phyloP scores from a whole-genome alignment of 2,113 vertebrate species.

The Ranitomeya imitator region DNA sequence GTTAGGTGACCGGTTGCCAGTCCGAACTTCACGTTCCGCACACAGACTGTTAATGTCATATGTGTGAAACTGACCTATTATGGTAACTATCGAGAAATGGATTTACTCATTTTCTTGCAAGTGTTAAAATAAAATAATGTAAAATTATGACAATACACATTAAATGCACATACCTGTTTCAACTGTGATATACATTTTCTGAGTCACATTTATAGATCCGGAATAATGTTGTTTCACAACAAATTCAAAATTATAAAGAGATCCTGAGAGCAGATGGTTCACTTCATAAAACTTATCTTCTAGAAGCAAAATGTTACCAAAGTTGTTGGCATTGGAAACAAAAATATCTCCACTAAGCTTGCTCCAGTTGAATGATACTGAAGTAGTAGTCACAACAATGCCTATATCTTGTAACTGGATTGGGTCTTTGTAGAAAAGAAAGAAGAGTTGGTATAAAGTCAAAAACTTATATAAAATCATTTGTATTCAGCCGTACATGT shows the following conservation, averaged over 20 bases:
- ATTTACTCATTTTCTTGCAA: too few species aligned
- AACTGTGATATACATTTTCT: conserved; percentile 71
- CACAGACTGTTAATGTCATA: too few species aligned
- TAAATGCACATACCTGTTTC: conserved; percentile 78
- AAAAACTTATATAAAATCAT: not conserved
- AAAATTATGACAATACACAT: not conserved
- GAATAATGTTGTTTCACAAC: conserved; percentile 70
- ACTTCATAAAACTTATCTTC: conserved; percentile 66
- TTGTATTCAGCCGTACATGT: too few species aligned
- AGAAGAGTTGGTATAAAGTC: not conserved
- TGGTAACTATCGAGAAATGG: too few species aligned
- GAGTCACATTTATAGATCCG: conserved; percentile 72
- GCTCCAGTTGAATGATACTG: conserved; percentile 77
- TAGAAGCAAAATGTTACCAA: conserved; percentile 62
- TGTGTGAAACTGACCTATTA: too few species aligned
- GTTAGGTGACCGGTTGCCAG: too few species aligned
- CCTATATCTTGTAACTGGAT: conserved; percentile 66
- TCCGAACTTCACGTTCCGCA: too few species aligned
- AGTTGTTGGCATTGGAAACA: conserved; percentile 67
- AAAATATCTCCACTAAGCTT: conserved; percentile 61
- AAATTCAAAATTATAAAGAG: conserved; percentile 71
- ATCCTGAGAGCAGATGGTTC: conserved; percentile 73
- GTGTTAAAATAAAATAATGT: not conserved
- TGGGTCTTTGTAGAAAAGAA: conserved; percentile 60
- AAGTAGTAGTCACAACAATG: conserved; percentile 71